A percentile compares a stretch with the other conserved stretches of the same genome.
phyloP scores from a whole-genome alignment of 1,140 invertebrate species.

The Drosophila auraria region DNA sequence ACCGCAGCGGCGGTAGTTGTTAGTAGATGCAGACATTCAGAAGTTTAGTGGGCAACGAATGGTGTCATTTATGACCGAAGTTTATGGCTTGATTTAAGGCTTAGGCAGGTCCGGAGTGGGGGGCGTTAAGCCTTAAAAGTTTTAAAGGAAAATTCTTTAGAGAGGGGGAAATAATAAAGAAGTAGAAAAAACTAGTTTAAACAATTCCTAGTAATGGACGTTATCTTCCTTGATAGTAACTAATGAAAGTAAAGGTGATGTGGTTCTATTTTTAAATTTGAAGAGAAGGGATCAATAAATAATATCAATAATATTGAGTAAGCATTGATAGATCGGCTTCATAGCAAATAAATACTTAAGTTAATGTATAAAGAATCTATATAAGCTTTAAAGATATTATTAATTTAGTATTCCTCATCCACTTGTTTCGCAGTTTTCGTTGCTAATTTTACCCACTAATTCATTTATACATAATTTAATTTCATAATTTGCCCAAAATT shows the following conservation, averaged over 20 bases:
- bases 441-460: constrained; percentile 43
- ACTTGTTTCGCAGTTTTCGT: constrained; percentile 51
- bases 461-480: constrained; percentile 46
- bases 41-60: constrained; percentile 17
- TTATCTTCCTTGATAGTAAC: constrained; percentile 17
- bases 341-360: no score
- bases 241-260: constrained; percentile 1
- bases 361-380: background rate
- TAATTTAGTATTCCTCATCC: background rate
- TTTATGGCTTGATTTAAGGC: constrained; percentile 53
- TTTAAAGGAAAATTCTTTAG: background rate
- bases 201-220: background rate
- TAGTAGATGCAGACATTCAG: constrained; percentile 16
- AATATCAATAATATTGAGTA: no score
- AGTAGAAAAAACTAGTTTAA: background rate
- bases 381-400: background rate
- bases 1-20: background rate
- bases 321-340: no score
- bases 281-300: background rate
- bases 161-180: background rate
- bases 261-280: background rate
- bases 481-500: constrained; percentile 71
- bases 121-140: background rate
- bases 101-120: constrained; percentile 4
- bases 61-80: constrained; percentile 38